Evolutionary conservation across 2,113 vertebrate genomes (phyloP).

Genomic region (Protomyctophum bolini): DNA sequence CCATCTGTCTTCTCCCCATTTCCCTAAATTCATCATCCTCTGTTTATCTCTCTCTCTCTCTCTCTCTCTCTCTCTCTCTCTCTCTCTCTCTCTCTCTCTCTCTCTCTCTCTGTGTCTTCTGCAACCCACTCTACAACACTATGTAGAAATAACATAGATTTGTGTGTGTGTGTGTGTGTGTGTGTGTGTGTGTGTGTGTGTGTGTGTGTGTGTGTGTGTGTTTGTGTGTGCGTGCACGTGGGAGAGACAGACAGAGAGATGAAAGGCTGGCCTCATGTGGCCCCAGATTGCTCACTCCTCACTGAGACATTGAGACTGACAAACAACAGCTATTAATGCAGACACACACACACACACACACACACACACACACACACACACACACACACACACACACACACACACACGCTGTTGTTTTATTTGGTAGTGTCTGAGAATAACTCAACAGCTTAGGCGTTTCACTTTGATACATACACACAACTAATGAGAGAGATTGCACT

Average conservation of each 20-base stretch:
- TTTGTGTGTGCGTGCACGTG: background rate
- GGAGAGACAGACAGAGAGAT: constrained; percentile 26
- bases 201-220: background rate
- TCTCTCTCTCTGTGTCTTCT: background rate
- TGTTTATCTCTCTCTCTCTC: no score
- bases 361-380: background rate
- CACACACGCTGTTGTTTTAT: background rate
- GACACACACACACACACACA: background rate
- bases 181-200: background rate
- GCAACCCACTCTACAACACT: no score
- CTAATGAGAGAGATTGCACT: no score
- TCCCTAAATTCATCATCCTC: background rate
- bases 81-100: no score
- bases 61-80: no score
- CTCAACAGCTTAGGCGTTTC: no score
- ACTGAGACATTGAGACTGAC: background rate
- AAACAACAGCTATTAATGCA: constrained; percentile 39
- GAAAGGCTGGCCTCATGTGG: constrained; percentile 12
- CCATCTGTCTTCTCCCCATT: background rate
- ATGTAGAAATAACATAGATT: no score
- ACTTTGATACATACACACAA: no score
- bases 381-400: background rate
- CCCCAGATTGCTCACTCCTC: background rate
- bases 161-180: no score
- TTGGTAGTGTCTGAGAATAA: no score